These are phyloP conservation scores for Tachysurus fulvidraco DNA, from an alignment of 2,113 vertebrate species.

Conservation along the genomic window DNA sequence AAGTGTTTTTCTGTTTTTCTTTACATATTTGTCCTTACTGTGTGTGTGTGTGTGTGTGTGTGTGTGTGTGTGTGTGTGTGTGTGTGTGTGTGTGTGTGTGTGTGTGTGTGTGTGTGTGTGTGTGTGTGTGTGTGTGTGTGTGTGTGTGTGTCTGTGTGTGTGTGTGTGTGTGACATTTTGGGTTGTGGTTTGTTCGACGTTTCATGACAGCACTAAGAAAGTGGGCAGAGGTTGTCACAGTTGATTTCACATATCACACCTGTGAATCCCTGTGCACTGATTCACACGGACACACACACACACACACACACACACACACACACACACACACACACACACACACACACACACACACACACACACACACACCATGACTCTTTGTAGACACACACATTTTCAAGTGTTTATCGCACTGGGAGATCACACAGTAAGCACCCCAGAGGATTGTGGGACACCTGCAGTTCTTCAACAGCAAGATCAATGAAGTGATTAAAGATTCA, in stretches of 20 bases:
- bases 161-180: not conserved
- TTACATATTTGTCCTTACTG: not conserved
- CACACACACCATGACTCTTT: constrained; percentile 1
- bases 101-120: not conserved
- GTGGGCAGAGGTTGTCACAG: constrained; percentile 25
- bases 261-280: not conserved
- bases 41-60: not conserved
- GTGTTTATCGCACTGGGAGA: constrained; percentile 14
- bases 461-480: constrained; percentile 39
- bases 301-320: not conserved
- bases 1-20: not conserved
- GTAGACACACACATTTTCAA: not conserved
- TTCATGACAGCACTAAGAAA: not conserved
- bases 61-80: not conserved
- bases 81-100: not conserved
- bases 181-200: constrained; percentile 8
- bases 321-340: not conserved
- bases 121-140: not conserved
- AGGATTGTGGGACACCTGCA: constrained; percentile 32
- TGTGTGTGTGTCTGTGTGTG: constrained; percentile 7
- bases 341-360: not conserved
- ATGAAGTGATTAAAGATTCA: constrained; percentile 37
- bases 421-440: constrained; percentile 23
- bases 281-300: not conserved
- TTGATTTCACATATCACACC: constrained; percentile 40